Base-by-base conservation (phyloP, 1,140 invertebrate species). In the Drosophila gunungcola region DNA sequence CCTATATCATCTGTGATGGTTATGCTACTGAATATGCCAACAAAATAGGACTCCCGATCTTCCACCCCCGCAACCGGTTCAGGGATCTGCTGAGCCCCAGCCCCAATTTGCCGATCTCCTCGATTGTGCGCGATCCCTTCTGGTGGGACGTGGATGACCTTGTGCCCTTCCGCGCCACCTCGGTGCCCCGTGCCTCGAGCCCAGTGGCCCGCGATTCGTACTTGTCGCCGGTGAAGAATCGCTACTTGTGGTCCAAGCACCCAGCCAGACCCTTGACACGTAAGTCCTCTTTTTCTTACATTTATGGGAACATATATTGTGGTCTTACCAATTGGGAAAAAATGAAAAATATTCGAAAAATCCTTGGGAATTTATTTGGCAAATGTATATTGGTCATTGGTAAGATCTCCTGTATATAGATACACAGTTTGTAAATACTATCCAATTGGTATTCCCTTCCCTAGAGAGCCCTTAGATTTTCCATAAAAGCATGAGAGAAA, bases 161-260 rank as follows among this genome's bases (percentile, higher is more conserved):
- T 91, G 95, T 94, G 92, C 96, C 96, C 52, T 95, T 94, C 92
- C 94, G 95, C 67, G 93, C 94, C 75, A 94, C 93, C 86, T 91
- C 90, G 65, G 83, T 90, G 86, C 96, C 96, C 58, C 79, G 90
- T 55, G 90, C 72, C 51, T 91, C 90, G 48, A 91, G 90, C 77
- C 97, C 96, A 88, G 96, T 96, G 93, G 94, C 97, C 81, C 94
- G 96, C 65, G 96, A 97, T 94, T 97, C 96, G 83, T 97, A 96
- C 93, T 95, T 97, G 89, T 97, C 96, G 79, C 97, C 97, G 52
- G 94, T 97, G 90, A 97, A 97, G 94, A 96, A 96, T 93, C 96
- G 95, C 93, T 97, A 96, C 93, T 94, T 97, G 78, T 97, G 97
- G 97, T 95, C 96, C 92, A 95, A 96, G 93, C 96, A 97, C 93